These are phyloP conservation scores for Meleagris gallopavo DNA, from an alignment of 2,113 vertebrate species.

Conservation along the genomic window DNA sequence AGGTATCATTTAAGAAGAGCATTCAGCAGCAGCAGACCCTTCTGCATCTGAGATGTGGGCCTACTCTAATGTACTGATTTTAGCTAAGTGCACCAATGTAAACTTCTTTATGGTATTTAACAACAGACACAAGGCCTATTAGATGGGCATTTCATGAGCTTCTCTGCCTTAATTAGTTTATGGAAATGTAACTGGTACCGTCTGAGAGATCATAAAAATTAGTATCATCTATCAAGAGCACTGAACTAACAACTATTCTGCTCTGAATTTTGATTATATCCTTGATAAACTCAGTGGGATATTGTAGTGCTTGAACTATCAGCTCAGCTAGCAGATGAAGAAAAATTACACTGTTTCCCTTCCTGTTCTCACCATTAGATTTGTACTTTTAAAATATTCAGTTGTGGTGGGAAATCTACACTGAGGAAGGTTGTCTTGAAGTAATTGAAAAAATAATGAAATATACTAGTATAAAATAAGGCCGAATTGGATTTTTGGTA, in stretches of 20 bases:
- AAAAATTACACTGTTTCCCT: background rate
- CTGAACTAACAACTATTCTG: background rate
- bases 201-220: constrained; percentile 1
- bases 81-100: background rate
- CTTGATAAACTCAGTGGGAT: background rate
- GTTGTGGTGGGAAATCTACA: background rate
- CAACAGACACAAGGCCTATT: background rate
- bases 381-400: background rate
- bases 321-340: background rate
- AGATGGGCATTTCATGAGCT: background rate
- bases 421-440: background rate
- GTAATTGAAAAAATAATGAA: background rate
- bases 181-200: background rate
- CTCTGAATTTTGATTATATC: constrained; percentile 10
- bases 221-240: background rate
- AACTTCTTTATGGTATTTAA: background rate
- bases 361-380: background rate
- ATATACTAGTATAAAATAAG: background rate
- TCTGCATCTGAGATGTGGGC: background rate
- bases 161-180: background rate
- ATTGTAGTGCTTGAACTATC: background rate
- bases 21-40: background rate
- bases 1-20: background rate
- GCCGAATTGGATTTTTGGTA: background rate
- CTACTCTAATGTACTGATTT: background rate